A percentile compares a stretch with the other conserved stretches of the same genome.
Evolutionary conservation across 2,797 vertebrate genomes (phyloP).

Genomic region (Sebastes taczanowskii): DNA sequence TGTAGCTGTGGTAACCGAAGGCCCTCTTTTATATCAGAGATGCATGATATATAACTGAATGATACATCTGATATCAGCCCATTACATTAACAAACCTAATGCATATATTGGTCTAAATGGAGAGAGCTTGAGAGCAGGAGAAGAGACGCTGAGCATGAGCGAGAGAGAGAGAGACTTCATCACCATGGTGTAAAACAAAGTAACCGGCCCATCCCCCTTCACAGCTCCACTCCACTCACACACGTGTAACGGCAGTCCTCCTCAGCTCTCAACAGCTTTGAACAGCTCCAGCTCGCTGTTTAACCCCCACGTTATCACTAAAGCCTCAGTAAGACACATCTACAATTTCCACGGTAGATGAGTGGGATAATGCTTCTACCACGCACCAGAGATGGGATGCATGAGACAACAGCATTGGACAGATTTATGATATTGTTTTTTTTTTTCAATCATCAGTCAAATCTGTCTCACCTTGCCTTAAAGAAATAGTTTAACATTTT

Average conservation of each 20-base stretch:
- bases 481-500: background rate
- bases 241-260: slow-evolving; percentile 38
- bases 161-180: slow-evolving; percentile 27
- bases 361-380: background rate
- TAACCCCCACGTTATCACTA: slow-evolving; percentile 37
- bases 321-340: slow-evolving; percentile 11
- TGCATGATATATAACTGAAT: background rate
- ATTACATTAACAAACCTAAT: background rate
- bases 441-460: background rate
- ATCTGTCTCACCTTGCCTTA: background rate
- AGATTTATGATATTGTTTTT: background rate
- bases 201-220: slow-evolving; percentile 53
- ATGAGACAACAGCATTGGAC: background rate
- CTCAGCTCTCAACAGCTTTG: slow-evolving; percentile 13
- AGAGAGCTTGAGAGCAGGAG: background rate
- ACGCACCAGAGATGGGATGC: background rate
- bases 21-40: background rate
- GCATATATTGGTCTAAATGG: background rate
- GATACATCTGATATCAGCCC: background rate
- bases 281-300: slow-evolving; percentile 18
- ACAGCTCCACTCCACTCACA: slow-evolving; percentile 22
- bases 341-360: background rate
- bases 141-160: background rate
- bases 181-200: slow-evolving; percentile 53
- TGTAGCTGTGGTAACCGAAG: background rate